Conservation (phyloP, 2,113 vertebrate species). For the Catharus bicknelli region DNA sequence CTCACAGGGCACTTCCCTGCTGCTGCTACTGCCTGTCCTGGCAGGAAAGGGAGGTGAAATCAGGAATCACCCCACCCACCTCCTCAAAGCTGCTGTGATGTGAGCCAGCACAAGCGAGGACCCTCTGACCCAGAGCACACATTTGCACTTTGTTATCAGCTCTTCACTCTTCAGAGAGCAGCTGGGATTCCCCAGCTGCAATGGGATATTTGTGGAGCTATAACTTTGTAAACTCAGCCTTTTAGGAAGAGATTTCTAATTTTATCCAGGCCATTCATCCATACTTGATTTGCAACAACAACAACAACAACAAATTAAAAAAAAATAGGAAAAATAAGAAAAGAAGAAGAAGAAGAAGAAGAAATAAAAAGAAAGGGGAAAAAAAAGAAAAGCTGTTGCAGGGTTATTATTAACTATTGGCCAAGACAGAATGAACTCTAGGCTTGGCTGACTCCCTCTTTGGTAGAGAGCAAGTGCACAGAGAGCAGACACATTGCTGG, state of each 20-base stretch:
- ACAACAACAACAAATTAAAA: not conserved
- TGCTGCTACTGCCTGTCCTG: not conserved
- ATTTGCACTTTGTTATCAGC: not conserved
- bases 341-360: not conserved
- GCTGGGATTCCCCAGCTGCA: not conserved
- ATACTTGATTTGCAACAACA: slow-evolving; percentile 10
- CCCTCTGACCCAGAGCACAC: not conserved
- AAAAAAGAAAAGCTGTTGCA: not conserved
- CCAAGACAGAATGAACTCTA: slow-evolving; percentile 46
- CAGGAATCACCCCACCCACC: not conserved
- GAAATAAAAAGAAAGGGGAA: no score
- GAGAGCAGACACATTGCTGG: not conserved
- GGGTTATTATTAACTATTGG: slow-evolving; percentile 55
- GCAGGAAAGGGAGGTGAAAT: not conserved
- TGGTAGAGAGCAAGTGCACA: slow-evolving; percentile 30
- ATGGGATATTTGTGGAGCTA: not conserved
- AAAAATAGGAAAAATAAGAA: not conserved
- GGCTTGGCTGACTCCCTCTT: slow-evolving; percentile 38
- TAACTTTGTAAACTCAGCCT: slow-evolving; percentile 28
- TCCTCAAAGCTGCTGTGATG: not conserved
- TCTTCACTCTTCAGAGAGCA: not conserved
- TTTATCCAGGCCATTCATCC: slow-evolving; percentile 51
- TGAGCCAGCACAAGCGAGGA: fast-evolving
- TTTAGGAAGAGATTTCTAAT: slow-evolving; percentile 49
- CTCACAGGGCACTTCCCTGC: fast-evolving